These are phyloP conservation scores for Frieseomelitta varia DNA, from an alignment of 1,140 invertebrate genomes.

Conservation along the genomic window DNA sequence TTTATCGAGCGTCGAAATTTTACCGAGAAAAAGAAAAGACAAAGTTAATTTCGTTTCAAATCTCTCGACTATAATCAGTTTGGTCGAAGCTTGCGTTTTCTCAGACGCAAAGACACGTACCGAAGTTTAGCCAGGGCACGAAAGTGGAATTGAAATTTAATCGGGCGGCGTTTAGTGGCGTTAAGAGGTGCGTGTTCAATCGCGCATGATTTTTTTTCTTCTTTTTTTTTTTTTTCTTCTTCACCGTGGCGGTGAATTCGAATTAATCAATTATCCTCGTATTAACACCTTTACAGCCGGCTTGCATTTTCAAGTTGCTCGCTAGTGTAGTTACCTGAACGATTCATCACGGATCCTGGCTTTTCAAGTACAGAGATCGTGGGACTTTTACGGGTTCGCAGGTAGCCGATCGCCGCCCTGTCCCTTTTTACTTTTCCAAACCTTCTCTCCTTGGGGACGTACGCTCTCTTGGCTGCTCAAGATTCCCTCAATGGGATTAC, in stretches of 20 bases:
- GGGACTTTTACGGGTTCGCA: conserved; percentile 62
- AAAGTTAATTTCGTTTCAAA: too few relatives aligned
- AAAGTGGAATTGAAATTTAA: neutral
- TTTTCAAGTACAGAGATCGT: conserved; percentile 68
- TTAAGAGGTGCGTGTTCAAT: conserved; percentile 25
- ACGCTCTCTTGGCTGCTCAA: conserved; percentile 79
- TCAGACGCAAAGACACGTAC: too few relatives aligned
- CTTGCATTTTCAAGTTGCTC: conserved; percentile 3
- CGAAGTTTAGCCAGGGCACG: too few relatives aligned
- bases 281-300: conserved; percentile 68
- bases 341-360: conserved; percentile 70
- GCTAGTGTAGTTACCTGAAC: conserved; percentile 32
- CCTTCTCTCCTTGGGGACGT: conserved; percentile 41
- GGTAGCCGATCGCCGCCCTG: conserved; percentile 26
- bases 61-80: too few relatives aligned
- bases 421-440: conserved; percentile 24
- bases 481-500: conserved; percentile 74
- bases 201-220: neutral
- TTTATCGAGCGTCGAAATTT: too few relatives aligned
- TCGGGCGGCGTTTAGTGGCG: too few relatives aligned
- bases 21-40: too few relatives aligned
- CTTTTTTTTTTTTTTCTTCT: too few relatives aligned
- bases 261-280: conserved; percentile 65
- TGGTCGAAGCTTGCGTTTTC: too few relatives aligned
- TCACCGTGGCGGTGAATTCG: conserved; percentile 1